These are phyloP conservation scores for Ivindomyrus marchei DNA, from an alignment of 2,113 vertebrate genomes.

Conservation along the genomic window DNA sequence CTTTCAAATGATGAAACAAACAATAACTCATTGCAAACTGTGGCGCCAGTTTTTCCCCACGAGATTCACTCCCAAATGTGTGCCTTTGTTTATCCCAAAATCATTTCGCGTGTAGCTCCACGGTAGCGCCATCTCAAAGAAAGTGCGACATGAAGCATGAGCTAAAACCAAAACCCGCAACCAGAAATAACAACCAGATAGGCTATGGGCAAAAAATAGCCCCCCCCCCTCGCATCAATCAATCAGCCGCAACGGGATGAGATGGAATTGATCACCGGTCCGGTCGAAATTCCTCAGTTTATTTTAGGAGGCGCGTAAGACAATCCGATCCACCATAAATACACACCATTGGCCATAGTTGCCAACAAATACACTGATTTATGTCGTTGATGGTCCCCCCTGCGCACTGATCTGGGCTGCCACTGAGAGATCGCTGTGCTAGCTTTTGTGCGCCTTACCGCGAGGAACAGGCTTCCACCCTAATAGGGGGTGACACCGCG, in stretches of 20 bases:
- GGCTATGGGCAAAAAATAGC: background rate
- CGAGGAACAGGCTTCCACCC: background rate
- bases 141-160: background rate
- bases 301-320: background rate
- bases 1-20: slow-evolving; percentile 24
- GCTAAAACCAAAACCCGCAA: background rate
- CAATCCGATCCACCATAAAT: slow-evolving; percentile 15
- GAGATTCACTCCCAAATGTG: background rate
- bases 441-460: slow-evolving; percentile 4
- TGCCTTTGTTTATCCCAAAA: background rate
- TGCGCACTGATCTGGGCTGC: background rate
- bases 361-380: background rate
- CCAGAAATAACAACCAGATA: background rate
- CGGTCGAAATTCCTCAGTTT: background rate
- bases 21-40: slow-evolving; percentile 20
- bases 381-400: background rate
- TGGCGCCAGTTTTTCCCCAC: background rate
- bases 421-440: background rate
- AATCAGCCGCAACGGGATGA: background rate
- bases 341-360: slow-evolving; percentile 6
- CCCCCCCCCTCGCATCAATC: background rate
- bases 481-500: slow-evolving; percentile 26
- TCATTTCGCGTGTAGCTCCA: background rate
- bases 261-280: background rate
- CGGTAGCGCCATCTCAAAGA: background rate